A percentile compares a stretch with the other conserved stretches of the same genome.
These are phyloP conservation scores for Empidonax alnorum DNA, from an alignment of 2,113 vertebrate genomes.

Conservation along the genomic window DNA sequence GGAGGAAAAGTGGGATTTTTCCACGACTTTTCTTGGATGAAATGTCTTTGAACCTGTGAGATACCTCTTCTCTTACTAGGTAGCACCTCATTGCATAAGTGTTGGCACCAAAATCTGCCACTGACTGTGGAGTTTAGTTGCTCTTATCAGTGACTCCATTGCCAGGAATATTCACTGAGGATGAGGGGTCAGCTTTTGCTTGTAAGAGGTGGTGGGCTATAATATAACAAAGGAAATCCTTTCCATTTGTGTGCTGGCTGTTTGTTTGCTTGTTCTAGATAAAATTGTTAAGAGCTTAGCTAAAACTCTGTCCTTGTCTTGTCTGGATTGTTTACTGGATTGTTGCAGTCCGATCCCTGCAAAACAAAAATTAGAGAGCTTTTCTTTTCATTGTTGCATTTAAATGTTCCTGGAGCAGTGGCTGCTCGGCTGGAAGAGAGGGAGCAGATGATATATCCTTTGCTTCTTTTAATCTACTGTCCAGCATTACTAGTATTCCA, in stretches of 20 bases:
- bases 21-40: neutral
- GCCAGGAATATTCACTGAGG: neutral
- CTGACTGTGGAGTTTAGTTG: neutral
- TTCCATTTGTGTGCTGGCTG: neutral
- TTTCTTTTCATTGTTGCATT: neutral
- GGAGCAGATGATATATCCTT: neutral
- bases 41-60: neutral
- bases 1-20: neutral
- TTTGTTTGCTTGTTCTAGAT: neutral
- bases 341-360: neutral
- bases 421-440: neutral
- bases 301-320: neutral
- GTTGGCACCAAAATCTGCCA: neutral
- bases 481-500: neutral
- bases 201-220: neutral
- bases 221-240: constrained; percentile 12
- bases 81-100: rapidly evolving
- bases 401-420: neutral
- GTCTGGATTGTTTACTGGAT: neutral
- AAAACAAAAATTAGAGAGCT: neutral
- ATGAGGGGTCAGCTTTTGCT: neutral
- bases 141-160: neutral
- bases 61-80: neutral
- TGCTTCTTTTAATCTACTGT: neutral
- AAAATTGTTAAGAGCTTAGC: neutral